Conservation (phyloP, 1,140 invertebrate species). For the Liolophura sinensis region DNA sequence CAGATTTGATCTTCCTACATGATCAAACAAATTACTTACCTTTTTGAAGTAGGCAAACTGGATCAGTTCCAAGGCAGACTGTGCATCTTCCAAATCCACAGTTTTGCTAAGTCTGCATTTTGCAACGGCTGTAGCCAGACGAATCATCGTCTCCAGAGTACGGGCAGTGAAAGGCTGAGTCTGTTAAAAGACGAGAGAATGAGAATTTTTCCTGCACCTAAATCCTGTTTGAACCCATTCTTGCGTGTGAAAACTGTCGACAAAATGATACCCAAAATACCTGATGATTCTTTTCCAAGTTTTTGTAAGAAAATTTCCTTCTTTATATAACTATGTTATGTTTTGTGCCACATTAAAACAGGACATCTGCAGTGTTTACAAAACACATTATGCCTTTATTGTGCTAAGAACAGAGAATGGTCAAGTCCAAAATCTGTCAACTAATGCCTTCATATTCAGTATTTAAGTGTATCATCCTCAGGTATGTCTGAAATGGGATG, state of each 20-base stretch:
- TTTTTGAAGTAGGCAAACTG: slow-evolving; percentile 98
- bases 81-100: slow-evolving; percentile 83
- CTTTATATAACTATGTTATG: no score
- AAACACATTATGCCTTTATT: no score
- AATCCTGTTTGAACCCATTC: no score
- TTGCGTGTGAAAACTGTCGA: no score
- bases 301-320: no score
- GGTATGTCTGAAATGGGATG: no score
- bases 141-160: slow-evolving; percentile 95
- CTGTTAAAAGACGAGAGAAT: slow-evolving; percentile 56
- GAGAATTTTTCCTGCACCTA: not conserved
- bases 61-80: slow-evolving; percentile 92
- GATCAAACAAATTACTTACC: slow-evolving; percentile 53
- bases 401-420: no score
- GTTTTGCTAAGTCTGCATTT: slow-evolving; percentile 87
- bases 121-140: slow-evolving; percentile 96
- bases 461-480: no score
- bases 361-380: no score
- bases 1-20: not conserved
- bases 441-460: no score
- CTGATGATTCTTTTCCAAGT: not conserved
- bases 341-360: no score
- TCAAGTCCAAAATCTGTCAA: no score
- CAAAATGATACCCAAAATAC: not conserved
- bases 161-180: slow-evolving; percentile 98